A percentile compares a stretch with the other conserved stretches of the same genome.
phyloP scores from a whole-genome alignment of 2,888 invertebrate genomes.

The Timema podura region DNA sequence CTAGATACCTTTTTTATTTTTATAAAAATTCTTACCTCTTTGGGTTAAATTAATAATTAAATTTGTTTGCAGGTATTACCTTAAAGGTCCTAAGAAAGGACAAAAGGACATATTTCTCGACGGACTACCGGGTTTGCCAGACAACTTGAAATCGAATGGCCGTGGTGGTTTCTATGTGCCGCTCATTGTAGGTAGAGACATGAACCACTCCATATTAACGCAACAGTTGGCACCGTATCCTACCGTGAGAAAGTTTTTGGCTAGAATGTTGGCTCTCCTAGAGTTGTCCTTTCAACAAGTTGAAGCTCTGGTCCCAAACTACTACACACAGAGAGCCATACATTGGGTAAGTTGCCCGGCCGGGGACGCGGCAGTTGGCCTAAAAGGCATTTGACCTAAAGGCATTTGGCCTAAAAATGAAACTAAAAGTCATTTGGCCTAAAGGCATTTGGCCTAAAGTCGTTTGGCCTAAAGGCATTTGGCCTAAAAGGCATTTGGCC shows the following conservation, averaged over 20 bases:
- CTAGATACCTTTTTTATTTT: too few species aligned
- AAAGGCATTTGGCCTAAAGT: too few species aligned
- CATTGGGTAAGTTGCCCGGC: conserved; percentile 54
- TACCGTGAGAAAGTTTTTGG: conserved; percentile 58
- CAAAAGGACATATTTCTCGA: conserved; percentile 73
- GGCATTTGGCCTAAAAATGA: too few species aligned
- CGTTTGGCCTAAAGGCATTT: too few species aligned
- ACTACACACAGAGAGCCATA: conserved; percentile 56
- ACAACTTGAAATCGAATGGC: conserved; percentile 57
- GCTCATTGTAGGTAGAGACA: conserved; percentile 53
- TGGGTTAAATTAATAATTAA: conserved; percentile 8
- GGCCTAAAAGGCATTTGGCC: too few species aligned
- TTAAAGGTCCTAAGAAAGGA: conserved; percentile 80
- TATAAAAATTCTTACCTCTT: background rate
- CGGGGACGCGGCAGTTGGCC: too few species aligned
- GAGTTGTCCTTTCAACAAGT: conserved; percentile 62
- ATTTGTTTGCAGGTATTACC: conserved; percentile 54
- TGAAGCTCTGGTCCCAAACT: conserved; percentile 62
- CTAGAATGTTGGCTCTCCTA: conserved; percentile 55
- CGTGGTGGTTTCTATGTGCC: conserved; percentile 65
- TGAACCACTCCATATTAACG: conserved; percentile 52
- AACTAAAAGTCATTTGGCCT: too few species aligned
- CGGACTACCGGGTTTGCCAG: conserved; percentile 72
- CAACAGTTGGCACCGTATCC: conserved; percentile 60
- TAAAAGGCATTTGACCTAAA: too few species aligned